Conservation (phyloP, 2,113 vertebrate genomes). For the Martes martes region DNA sequence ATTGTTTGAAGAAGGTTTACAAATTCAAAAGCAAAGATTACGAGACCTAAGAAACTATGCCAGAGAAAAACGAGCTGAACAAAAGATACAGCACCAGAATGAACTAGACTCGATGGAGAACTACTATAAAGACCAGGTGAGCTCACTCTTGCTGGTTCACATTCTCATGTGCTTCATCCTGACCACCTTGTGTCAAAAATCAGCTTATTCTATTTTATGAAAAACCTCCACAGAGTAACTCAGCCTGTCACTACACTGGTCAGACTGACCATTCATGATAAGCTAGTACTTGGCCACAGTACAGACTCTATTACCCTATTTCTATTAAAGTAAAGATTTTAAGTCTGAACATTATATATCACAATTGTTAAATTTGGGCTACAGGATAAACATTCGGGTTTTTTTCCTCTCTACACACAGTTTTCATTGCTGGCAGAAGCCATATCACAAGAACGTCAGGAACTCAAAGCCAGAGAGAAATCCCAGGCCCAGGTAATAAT, state of each 20-base stretch:
- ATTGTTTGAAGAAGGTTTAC: slow-evolving; percentile 94
- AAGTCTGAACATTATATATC: not conserved
- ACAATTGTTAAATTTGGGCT: not conserved
- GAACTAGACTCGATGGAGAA: slow-evolving; percentile 95
- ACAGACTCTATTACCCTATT: not conserved
- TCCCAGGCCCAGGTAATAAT: slow-evolving; percentile 90
- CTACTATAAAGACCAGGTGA: slow-evolving; percentile 96
- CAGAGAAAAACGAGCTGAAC: slow-evolving; percentile 88
- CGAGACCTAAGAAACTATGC: slow-evolving; percentile 88
- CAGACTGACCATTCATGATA: not conserved
- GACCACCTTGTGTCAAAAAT: not conserved
- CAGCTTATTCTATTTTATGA: not conserved
- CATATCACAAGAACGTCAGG: slow-evolving; percentile 88
- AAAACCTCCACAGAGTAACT: not conserved
- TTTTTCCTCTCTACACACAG: slow-evolving; percentile 76
- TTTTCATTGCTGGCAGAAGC: slow-evolving; percentile 95
- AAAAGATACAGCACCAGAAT: slow-evolving; percentile 84
- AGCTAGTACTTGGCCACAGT: not conserved
- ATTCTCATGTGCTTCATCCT: not conserved
- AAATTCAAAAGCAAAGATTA: slow-evolving; percentile 91
- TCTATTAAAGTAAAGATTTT: not conserved
- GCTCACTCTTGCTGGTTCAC: not conserved
- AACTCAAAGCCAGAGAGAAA: slow-evolving; percentile 90
- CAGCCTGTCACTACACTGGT: not conserved
- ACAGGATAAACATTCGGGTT: not conserved